Conservation (phyloP, 2,113 vertebrate species). For the Albula goreensis region DNA sequence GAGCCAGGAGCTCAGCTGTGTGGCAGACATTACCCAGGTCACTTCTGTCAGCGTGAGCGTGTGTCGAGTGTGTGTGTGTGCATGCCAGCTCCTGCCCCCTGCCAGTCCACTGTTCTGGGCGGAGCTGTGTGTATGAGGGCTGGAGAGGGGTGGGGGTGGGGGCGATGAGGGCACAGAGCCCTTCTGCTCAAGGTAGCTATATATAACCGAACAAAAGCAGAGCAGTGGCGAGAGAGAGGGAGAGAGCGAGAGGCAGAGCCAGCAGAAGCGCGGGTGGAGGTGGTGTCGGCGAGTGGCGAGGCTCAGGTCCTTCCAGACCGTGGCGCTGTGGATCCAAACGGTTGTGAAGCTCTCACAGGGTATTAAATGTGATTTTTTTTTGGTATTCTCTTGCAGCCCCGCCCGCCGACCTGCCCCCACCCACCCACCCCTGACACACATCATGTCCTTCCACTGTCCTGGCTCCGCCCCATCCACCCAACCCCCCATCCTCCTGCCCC, state of each 20-base stretch:
- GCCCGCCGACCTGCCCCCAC: background rate
- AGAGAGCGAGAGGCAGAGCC: background rate
- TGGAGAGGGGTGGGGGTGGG: background rate
- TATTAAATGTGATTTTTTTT: background rate
- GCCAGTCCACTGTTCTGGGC: background rate
- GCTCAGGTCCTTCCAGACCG: background rate
- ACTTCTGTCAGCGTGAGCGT: background rate
- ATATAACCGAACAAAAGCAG: constrained; percentile 3
- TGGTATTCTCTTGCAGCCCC: background rate
- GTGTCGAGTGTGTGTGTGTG: constrained; percentile 24
- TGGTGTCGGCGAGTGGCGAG: background rate
- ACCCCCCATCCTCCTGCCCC: background rate
- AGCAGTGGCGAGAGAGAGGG: background rate
- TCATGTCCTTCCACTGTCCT: background rate
- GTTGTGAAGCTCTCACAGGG: background rate
- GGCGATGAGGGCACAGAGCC: background rate
- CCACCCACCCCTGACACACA: background rate
- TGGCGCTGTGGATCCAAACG: background rate
- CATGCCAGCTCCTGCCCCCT: background rate
- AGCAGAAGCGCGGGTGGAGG: background rate
- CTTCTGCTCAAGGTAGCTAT: constrained; percentile 16
- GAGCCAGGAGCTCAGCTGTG: background rate
- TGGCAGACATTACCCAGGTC: background rate
- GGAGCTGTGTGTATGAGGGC: background rate
- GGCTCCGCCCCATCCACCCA: background rate